These are phyloP conservation scores for Pholis gunnellus DNA, from an alignment of 2,113 vertebrate species.

Conservation along the genomic window DNA sequence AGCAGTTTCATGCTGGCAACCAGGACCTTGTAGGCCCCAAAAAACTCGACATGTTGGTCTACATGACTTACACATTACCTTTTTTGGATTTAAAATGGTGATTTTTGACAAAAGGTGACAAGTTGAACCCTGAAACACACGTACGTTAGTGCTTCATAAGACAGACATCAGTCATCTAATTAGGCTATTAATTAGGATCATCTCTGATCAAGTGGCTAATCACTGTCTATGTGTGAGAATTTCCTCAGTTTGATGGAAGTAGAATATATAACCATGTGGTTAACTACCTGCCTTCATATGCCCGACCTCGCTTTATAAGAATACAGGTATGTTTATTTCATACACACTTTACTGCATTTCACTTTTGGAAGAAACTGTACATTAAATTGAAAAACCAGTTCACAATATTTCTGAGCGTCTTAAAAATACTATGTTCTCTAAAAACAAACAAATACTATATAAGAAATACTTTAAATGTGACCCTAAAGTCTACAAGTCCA, in stretches of 20 bases:
- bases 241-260: conserved; percentile 79
- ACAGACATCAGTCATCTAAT: neutral
- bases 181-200: neutral
- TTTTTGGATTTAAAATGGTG: neutral
- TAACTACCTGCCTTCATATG: conserved; percentile 85
- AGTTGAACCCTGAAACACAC: neutral
- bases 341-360: neutral
- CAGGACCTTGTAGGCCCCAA: neutral
- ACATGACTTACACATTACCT: neutral
- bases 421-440: neutral
- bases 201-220: neutral
- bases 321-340: conserved; percentile 83
- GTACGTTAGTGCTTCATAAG: neutral
- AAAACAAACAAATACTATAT: neutral
- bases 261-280: conserved; percentile 79
- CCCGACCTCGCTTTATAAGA: conserved; percentile 87
- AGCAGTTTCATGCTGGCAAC: neutral
- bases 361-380: neutral
- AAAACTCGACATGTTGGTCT: neutral
- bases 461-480: conserved; percentile 33
- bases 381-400: neutral
- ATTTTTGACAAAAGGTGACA: neutral
- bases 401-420: neutral
- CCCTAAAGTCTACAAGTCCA: conserved; percentile 19
- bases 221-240: neutral